These are phyloP conservation scores for Stegostoma tigrinum DNA, from an alignment of 2,113 vertebrate genomes.

Conservation along the genomic window DNA sequence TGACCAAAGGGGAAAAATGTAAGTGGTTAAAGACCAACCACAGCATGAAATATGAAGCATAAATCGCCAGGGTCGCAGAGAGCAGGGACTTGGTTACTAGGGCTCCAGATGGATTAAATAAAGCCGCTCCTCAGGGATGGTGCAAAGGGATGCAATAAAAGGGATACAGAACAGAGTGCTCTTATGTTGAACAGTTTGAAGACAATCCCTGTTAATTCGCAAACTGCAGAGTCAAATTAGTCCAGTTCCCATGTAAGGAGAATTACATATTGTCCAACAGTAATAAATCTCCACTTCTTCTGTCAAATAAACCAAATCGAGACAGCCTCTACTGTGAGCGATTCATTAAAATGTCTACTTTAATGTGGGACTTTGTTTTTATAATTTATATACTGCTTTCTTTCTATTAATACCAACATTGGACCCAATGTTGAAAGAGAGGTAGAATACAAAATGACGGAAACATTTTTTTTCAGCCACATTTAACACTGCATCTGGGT, in stretches of 20 bases:
- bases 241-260: slow-evolving; percentile 49
- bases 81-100: slow-evolving; percentile 49
- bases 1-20: slow-evolving; percentile 39
- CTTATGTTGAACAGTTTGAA: slow-evolving; percentile 54
- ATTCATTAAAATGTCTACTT: slow-evolving; percentile 66
- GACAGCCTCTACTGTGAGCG: slow-evolving; percentile 60
- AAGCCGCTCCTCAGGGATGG: slow-evolving; percentile 50
- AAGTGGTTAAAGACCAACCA: slow-evolving; percentile 48
- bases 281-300: slow-evolving; percentile 59
- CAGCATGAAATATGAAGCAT: slow-evolving; percentile 49
- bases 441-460: slow-evolving; percentile 47
- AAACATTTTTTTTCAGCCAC: slow-evolving; percentile 40
- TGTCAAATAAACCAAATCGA: slow-evolving; percentile 46
- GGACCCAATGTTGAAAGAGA: slow-evolving; percentile 53
- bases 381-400: slow-evolving; percentile 63
- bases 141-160: slow-evolving; percentile 47
- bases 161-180: slow-evolving; percentile 51
- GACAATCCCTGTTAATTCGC: slow-evolving; percentile 61
- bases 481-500: slow-evolving; percentile 34
- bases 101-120: slow-evolving; percentile 57
- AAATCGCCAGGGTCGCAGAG: slow-evolving; percentile 49
- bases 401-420: slow-evolving; percentile 57
- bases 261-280: slow-evolving; percentile 50
- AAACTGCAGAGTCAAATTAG: slow-evolving; percentile 62
- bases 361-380: slow-evolving; percentile 52